Conservation (phyloP, 1,140 invertebrate genomes). For the Pentalonia nigronervosa region DNA sequence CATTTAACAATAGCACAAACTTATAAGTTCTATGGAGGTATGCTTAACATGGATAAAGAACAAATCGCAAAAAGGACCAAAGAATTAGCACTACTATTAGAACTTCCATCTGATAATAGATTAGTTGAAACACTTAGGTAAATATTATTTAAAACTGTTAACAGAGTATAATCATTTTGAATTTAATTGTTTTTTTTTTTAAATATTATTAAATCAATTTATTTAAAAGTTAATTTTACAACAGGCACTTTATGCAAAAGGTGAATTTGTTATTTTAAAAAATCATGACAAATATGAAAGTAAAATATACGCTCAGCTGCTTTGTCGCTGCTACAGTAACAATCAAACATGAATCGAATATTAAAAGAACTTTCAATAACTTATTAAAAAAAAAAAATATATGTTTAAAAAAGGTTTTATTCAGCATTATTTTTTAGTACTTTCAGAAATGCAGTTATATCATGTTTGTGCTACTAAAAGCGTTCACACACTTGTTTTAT, state of each 20-base stretch:
- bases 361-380: not conserved
- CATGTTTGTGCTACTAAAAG: not conserved
- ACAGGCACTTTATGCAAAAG: too few relatives aligned
- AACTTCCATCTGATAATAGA: constrained; percentile 72
- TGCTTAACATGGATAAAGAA: constrained; percentile 77
- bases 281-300: too few relatives aligned
- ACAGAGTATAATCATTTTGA: too few relatives aligned
- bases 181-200: too few relatives aligned
- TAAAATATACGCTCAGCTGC: too few relatives aligned
- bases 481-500: not conserved
- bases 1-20: constrained; percentile 88
- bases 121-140: constrained; percentile 62
- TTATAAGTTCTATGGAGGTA: constrained; percentile 85
- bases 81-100: constrained; percentile 76
- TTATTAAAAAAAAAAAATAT: not conserved
- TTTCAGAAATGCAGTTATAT: not conserved
- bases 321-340: too few relatives aligned
- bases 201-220: too few relatives aligned
- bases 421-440: not conserved
- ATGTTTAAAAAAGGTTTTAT: not conserved
- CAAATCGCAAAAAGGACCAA: constrained; percentile 73
- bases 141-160: not conserved
- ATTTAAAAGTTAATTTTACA: too few relatives aligned
- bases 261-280: too few relatives aligned
- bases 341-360: too few relatives aligned